Conservation (phyloP, 1,140 invertebrate genomes). For the Bombus superbus region DNA sequence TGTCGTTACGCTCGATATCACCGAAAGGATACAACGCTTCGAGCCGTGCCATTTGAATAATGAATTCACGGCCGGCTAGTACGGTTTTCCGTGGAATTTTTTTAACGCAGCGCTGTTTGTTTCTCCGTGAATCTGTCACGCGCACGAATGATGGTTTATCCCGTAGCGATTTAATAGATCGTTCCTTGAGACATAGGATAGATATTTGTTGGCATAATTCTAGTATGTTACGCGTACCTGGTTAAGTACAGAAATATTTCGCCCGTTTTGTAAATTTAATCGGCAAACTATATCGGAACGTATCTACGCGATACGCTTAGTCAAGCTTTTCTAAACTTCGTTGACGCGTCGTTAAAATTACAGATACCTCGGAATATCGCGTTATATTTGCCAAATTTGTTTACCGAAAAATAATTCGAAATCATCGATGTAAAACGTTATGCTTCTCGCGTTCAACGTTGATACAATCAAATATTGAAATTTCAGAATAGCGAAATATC, state of each 20-base stretch:
- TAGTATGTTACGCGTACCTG: too few species aligned
- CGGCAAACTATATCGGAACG: neutral
- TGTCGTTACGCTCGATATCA: slow-evolving; percentile 48
- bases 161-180: neutral
- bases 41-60: slow-evolving; percentile 26
- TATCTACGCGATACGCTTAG: neutral
- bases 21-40: slow-evolving; percentile 24
- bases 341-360: neutral
- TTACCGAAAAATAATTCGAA: neutral
- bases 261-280: neutral
- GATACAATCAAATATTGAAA: neutral
- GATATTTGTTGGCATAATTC: too few species aligned
- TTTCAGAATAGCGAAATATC: neutral
- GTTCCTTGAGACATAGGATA: neutral
- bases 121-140: neutral
- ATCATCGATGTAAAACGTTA: neutral
- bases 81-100: neutral
- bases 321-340: neutral
- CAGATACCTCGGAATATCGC: neutral
- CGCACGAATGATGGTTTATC: neutral
- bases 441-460: neutral
- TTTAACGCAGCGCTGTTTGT: neutral
- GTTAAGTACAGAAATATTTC: too few species aligned
- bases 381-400: neutral
- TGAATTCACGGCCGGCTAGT: neutral